Percentiles rank a stretch among this genome's conserved stretches.
These are phyloP conservation scores for Anguilla rostrata DNA, from an alignment of 2,113 vertebrate species.

Conservation along the genomic window DNA sequence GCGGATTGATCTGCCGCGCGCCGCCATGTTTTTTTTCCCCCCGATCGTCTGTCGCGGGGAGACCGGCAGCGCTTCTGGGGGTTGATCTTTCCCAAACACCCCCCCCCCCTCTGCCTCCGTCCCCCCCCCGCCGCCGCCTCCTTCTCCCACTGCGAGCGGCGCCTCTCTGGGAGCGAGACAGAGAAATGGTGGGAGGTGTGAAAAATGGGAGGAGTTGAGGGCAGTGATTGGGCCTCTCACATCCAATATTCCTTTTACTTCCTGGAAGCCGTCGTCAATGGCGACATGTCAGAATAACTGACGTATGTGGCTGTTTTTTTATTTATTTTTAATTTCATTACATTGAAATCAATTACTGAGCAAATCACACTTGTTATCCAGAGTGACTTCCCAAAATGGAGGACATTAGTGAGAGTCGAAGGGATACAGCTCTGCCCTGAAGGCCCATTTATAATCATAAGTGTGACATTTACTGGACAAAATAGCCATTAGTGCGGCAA, in stretches of 20 bases:
- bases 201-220: background rate
- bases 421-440: too few species aligned
- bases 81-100: background rate
- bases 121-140: background rate
- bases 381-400: too few species aligned
- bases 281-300: background rate
- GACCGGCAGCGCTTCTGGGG: background rate
- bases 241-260: background rate
- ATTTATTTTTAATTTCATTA: too few species aligned
- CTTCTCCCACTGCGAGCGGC: too few species aligned
- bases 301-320: too few species aligned
- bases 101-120: background rate
- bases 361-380: too few species aligned
- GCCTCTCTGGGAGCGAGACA: background rate
- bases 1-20: background rate
- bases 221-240: background rate
- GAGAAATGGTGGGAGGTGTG: background rate
- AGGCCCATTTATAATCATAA: too few species aligned
- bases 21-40: background rate
- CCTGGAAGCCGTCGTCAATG: background rate
- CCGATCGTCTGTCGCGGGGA: background rate
- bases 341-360: too few species aligned
- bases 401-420: too few species aligned
- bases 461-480: too few species aligned
- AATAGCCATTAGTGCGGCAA: too few species aligned